Conservation (phyloP, 2,797 vertebrate species). For the Linurgus olivaceus region DNA sequence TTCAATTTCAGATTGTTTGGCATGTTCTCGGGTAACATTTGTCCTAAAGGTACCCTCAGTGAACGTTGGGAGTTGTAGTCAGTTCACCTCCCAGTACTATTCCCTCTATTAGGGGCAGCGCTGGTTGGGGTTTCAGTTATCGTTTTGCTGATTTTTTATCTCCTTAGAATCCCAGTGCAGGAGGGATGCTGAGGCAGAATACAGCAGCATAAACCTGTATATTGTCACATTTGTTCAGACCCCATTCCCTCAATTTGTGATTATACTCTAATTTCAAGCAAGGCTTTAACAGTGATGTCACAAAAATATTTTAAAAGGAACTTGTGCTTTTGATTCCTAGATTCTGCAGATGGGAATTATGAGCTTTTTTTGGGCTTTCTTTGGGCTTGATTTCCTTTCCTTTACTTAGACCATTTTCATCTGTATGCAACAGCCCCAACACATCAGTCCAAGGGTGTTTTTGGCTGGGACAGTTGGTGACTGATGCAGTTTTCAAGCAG, state of each 20-base stretch:
- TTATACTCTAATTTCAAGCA: not conserved
- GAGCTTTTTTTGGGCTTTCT: not conserved
- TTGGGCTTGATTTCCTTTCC: not conserved
- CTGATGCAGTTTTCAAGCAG: not conserved
- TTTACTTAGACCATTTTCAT: not conserved
- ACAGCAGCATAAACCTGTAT: not conserved
- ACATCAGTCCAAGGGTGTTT: not conserved
- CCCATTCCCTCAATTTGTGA: not conserved
- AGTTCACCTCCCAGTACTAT: not conserved
- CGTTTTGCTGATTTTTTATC: not conserved
- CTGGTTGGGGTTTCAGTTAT: not conserved
- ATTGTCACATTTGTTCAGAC: not conserved
- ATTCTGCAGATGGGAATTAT: not conserved
- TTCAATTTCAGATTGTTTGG: constrained; percentile 7
- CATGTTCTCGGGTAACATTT: not conserved
- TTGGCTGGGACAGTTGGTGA: not conserved
- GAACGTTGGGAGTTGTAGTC: constrained; percentile 44
- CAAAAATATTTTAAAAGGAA: not conserved
- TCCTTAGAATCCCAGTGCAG: not conserved
- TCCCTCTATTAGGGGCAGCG: not conserved
- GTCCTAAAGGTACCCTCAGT: not conserved
- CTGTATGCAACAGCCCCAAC: not conserved
- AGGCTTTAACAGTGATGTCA: not conserved
- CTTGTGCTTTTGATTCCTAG: not conserved
- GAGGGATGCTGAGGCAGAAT: not conserved